Conservation (phyloP, 2,113 vertebrate genomes). For the Orientallactaga bullata region DNA sequence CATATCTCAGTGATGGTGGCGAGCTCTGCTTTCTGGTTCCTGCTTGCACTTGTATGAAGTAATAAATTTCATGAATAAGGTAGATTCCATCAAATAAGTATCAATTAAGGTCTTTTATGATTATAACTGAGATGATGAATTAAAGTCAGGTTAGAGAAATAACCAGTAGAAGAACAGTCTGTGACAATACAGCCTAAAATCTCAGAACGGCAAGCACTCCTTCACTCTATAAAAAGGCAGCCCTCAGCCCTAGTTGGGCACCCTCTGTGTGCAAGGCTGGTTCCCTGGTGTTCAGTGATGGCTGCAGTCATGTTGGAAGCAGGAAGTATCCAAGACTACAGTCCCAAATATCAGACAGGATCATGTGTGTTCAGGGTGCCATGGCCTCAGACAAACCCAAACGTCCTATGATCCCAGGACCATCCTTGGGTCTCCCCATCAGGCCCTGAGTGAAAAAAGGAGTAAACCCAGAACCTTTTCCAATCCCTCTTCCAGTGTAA, state of each 20-base stretch:
- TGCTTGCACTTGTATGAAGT: background rate
- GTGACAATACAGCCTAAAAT: background rate
- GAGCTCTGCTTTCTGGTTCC: background rate
- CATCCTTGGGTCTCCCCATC: rapidly evolving
- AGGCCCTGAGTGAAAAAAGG: background rate
- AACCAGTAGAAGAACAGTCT: conserved; percentile 5
- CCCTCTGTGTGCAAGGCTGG: background rate
- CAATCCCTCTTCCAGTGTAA: background rate
- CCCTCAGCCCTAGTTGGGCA: background rate
- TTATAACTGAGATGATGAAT: conserved; percentile 61
- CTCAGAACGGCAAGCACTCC: background rate
- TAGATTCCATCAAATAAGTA: conserved; percentile 72
- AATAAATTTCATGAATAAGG: conserved; percentile 59
- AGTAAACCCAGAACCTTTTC: background rate
- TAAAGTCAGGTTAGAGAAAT: conserved; percentile 56
- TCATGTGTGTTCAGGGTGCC: too few species aligned
- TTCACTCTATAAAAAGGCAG: background rate
- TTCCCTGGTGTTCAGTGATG: rapidly evolving
- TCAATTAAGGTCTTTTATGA: conserved; percentile 73
- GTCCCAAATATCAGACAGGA: too few species aligned
- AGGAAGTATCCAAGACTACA: rapidly evolving
- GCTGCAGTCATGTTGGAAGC: rapidly evolving
- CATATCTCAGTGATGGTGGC: background rate
- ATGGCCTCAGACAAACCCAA: too few species aligned
- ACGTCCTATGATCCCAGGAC: too few species aligned